phyloP scores from a whole-genome alignment of 2,113 vertebrate species.

The Siniperca chuatsi region DNA sequence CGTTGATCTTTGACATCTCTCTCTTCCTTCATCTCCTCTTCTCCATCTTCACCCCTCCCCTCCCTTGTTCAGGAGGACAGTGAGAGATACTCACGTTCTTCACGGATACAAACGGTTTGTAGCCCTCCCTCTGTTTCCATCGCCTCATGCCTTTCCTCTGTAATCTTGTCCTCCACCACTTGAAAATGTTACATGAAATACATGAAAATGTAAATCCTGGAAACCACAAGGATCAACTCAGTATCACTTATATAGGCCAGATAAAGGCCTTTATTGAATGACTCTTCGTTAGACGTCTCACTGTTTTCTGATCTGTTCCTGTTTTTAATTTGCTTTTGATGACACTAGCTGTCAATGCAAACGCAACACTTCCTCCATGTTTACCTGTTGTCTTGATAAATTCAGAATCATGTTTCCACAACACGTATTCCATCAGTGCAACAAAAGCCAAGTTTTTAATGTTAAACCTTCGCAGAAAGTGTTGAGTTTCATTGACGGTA shows the following conservation, averaged over 20 bases:
- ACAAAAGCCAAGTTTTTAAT: not conserved
- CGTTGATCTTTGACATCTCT: slow-evolving; percentile 56
- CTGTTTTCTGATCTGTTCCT: not conserved
- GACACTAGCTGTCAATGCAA: not conserved
- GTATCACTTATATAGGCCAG: too few species aligned
- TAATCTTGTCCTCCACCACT: not conserved
- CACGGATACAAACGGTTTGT: slow-evolving; percentile 92
- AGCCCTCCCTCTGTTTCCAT: slow-evolving; percentile 60
- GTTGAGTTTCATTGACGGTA: not conserved
- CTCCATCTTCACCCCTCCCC: slow-evolving; percentile 32
- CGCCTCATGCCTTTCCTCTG: slow-evolving; percentile 21
- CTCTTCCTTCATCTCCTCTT: slow-evolving; percentile 36
- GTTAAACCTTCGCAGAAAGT: not conserved
- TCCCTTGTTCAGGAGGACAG: slow-evolving; percentile 92
- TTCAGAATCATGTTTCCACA: too few species aligned
- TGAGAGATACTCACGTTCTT: slow-evolving; percentile 91
- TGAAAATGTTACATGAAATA: not conserved
- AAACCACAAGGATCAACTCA: not conserved
- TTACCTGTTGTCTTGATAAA: not conserved
- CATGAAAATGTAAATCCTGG: not conserved
- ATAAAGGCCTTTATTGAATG: not conserved
- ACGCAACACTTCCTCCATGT: not conserved
- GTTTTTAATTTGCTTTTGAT: not conserved
- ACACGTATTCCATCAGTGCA: too few species aligned
- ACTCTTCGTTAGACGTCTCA: not conserved